Evolutionary conservation across 2,888 invertebrate genomes (phyloP).

Genomic region (Apeira syringaria): DNA sequence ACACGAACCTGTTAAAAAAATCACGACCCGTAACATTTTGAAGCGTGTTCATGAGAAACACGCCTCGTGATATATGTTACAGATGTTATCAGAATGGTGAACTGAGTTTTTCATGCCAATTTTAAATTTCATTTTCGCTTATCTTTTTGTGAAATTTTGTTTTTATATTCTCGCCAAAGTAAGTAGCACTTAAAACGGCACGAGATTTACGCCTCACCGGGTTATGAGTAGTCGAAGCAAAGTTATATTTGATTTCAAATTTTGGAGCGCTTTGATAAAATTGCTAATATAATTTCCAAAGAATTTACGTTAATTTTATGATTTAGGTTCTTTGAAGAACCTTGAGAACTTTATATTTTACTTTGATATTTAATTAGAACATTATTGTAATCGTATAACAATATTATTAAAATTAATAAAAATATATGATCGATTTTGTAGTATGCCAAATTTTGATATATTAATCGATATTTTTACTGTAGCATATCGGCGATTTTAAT

Average conservation of each 20-base stretch:
- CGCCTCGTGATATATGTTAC: constrained; percentile 39
- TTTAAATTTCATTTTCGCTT: constrained; percentile 68
- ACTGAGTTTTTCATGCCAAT: constrained; percentile 56
- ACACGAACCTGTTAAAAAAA: constrained; percentile 42
- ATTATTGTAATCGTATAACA: no score
- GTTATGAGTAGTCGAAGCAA: constrained; percentile 11
- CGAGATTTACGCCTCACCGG: constrained; percentile 19
- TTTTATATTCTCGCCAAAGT: constrained; percentile 30
- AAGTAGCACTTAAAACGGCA: constrained; percentile 28
- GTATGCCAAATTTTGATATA: no score
- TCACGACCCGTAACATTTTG: constrained; percentile 47
- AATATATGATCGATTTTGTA: no score
- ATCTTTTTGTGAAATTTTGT: constrained; percentile 43
- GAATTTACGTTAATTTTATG: no score
- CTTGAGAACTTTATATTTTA: no score
- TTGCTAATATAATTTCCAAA: no score
- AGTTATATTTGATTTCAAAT: constrained; percentile 12
- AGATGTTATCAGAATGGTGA: constrained; percentile 42
- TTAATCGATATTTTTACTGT: no score
- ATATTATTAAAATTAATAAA: no score
- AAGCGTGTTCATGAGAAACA: constrained; percentile 35
- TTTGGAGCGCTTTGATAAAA: no score
- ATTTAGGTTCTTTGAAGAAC: no score
- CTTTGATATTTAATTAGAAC: no score
- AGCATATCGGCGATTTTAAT: no score